Conservation (phyloP, 1,140 invertebrate genomes). For the Nymphalis io region DNA sequence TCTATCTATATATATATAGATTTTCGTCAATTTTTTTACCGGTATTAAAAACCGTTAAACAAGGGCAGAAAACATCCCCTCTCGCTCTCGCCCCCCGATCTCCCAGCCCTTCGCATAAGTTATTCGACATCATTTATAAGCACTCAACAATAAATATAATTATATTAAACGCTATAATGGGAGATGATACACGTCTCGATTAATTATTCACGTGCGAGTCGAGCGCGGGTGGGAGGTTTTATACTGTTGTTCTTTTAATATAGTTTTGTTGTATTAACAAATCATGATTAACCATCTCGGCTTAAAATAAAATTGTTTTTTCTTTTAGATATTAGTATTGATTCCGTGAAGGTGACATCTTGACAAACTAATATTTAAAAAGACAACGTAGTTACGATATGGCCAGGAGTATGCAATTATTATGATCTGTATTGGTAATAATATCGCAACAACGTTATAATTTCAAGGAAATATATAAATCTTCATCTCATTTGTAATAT, state of each 20-base stretch:
- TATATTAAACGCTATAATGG: slow-evolving; percentile 45
- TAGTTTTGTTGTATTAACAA: background rate
- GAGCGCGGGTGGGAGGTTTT: slow-evolving; percentile 11
- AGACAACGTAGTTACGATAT: too few species aligned
- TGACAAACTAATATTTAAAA: too few species aligned
- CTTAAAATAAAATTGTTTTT: too few species aligned
- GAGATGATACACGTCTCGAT: slow-evolving; percentile 24
- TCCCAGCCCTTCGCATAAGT: slow-evolving; percentile 19
- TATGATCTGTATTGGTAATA: too few species aligned
- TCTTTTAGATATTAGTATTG: too few species aligned
- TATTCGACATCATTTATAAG: slow-evolving; percentile 42
- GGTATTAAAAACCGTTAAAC: background rate
- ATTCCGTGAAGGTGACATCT: too few species aligned
- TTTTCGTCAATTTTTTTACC: background rate
- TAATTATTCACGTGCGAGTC: slow-evolving; percentile 43
- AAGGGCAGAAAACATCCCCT: background rate
- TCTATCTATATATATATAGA: too few species aligned
- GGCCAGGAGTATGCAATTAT: too few species aligned
- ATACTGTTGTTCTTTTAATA: background rate
- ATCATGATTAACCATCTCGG: too few species aligned
- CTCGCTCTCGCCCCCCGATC: slow-evolving; percentile 2
- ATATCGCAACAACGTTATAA: too few species aligned
- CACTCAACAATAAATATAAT: slow-evolving; percentile 46
- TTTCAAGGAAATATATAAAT: too few species aligned
- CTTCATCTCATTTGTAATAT: too few species aligned